These are phyloP conservation scores for Albula glossodonta DNA, from an alignment of 2,113 vertebrate species.

Conservation along the genomic window DNA sequence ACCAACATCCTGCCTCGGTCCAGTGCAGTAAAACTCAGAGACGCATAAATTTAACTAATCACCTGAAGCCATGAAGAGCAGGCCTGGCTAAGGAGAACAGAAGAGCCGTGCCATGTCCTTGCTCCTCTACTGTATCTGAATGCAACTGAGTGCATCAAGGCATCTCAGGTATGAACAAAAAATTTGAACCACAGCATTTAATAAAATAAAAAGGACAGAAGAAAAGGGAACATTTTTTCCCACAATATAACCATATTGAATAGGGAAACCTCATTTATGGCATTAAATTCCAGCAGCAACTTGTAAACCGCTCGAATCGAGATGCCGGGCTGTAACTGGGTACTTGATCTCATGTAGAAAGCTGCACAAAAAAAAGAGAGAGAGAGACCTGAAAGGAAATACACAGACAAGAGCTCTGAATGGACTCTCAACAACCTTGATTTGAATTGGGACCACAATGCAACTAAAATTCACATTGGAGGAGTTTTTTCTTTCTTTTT, in stretches of 20 bases:
- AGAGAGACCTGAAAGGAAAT: not conserved
- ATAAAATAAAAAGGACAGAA: not conserved
- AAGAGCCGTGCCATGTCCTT: no score
- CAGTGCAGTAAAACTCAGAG: no score
- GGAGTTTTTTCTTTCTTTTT: not conserved
- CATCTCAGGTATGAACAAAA: not conserved
- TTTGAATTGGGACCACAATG: constrained; percentile 22
- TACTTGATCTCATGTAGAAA: constrained; percentile 11
- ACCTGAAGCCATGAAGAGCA: no score
- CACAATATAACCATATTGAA: not conserved
- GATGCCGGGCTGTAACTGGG: no score
- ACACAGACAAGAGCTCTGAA: constrained; percentile 6
- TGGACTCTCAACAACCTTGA: constrained; percentile 16
- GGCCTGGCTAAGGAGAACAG: no score
- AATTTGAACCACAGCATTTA: not conserved
- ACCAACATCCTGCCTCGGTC: no score
- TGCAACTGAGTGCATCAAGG: not conserved
- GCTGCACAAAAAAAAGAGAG: no score
- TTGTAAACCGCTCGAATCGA: not conserved
- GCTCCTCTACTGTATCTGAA: not conserved
- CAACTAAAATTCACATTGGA: constrained; percentile 10
- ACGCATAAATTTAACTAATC: no score
- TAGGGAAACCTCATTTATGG: not conserved
- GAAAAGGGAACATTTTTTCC: not conserved
- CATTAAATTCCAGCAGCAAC: not conserved